Evolutionary conservation across 2,113 vertebrate genomes (phyloP).

Genomic region (Pipra filicauda): DNA sequence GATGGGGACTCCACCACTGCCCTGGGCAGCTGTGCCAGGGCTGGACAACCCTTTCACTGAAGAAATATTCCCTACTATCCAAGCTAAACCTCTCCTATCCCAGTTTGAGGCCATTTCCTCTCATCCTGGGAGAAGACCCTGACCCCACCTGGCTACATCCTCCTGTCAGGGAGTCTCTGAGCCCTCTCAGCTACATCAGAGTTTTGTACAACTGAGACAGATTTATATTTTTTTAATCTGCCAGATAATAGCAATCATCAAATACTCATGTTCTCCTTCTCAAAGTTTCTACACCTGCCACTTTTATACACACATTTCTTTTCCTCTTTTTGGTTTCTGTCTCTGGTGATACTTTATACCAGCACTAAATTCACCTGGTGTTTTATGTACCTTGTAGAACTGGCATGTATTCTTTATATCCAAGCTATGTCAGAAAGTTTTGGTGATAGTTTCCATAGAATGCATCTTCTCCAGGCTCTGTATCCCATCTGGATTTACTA

Average conservation of each 20-base stretch:
- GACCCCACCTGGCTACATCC: background rate
- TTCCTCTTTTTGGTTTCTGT: background rate
- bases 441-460: background rate
- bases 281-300: background rate
- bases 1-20: too few relatives aligned
- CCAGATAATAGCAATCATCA: background rate
- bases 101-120: too few relatives aligned
- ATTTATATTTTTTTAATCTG: background rate
- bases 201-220: background rate
- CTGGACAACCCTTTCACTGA: too few relatives aligned
- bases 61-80: too few relatives aligned
- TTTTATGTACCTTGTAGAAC: background rate
- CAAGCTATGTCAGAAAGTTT: background rate
- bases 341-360: background rate
- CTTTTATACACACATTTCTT: background rate
- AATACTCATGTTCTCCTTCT: accelerated
- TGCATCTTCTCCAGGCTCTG: background rate
- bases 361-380: background rate
- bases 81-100: too few relatives aligned
- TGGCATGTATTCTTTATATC: background rate
- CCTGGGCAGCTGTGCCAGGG: too few relatives aligned
- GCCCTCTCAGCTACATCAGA: background rate
- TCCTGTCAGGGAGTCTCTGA: background rate
- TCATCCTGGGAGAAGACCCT: too few relatives aligned
- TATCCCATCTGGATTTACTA: background rate